Evolutionary conservation across 2,888 invertebrate species (phyloP).

Genomic region (Spodoptera exigua): DNA sequence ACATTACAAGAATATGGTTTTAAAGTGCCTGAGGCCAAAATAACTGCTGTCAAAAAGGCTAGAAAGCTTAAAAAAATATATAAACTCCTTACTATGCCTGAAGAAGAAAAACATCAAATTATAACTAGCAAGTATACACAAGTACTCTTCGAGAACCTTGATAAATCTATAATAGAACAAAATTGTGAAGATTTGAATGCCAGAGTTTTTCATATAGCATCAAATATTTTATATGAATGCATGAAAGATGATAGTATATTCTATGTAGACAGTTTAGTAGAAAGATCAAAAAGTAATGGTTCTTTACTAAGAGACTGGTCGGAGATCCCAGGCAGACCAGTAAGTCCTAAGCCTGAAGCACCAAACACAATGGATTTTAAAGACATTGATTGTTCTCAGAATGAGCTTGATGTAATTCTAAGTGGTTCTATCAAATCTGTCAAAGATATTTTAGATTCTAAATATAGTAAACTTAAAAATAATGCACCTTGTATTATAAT

Average conservation of each 20-base stretch:
- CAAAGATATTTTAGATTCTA: constrained; percentile 65
- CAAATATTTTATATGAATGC: constrained; percentile 69
- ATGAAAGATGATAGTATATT: constrained; percentile 75
- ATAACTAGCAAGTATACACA: constrained; percentile 77
- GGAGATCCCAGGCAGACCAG: constrained; percentile 90
- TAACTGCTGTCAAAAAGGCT: constrained; percentile 58
- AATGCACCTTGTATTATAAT: background rate
- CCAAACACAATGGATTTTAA: constrained; percentile 66
- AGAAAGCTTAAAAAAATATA: constrained; percentile 69
- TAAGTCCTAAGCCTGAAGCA: constrained; percentile 80
- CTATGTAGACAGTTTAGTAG: constrained; percentile 84
- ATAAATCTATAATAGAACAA: constrained; percentile 23
- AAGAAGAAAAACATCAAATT: constrained; percentile 73
- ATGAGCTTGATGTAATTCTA: constrained; percentile 77
- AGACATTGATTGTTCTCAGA: constrained; percentile 74
- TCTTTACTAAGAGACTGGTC: constrained; percentile 90
- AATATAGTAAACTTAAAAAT: constrained; percentile 18
- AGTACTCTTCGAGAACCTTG: constrained; percentile 70
- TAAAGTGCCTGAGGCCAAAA: constrained; percentile 77
- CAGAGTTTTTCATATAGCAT: constrained; percentile 68
- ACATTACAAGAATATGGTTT: constrained; percentile 91
- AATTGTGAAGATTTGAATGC: constrained; percentile 26
- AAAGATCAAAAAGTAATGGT: constrained; percentile 77
- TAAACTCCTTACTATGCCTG: constrained; percentile 71
- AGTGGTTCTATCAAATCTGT: constrained; percentile 73